Evolutionary conservation across 2,113 vertebrate species (phyloP).

Genomic region (Casuarius casuarius): DNA sequence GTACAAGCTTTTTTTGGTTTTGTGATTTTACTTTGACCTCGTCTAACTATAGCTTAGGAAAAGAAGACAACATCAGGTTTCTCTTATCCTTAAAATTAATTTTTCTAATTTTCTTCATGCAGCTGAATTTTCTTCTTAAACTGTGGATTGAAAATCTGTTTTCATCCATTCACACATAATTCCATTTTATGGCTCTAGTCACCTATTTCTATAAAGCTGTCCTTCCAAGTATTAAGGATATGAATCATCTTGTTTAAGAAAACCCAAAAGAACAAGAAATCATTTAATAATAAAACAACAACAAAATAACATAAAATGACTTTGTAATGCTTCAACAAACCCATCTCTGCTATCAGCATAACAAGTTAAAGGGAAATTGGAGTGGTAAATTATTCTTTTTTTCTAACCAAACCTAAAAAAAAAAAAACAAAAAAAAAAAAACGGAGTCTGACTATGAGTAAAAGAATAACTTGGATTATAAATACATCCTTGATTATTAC

Average conservation of each 20-base stretch:
- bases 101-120: background rate
- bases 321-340: constrained; percentile 30
- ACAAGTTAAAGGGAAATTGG: constrained; percentile 25
- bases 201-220: background rate
- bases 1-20: background rate
- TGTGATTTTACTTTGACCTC: background rate
- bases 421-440: background rate
- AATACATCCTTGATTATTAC: background rate
- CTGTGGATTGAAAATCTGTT: background rate
- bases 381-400: background rate
- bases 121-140: background rate
- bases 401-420: background rate
- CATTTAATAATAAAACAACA: constrained; percentile 28
- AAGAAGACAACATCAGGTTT: background rate
- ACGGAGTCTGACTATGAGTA: constrained; percentile 7
- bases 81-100: background rate
- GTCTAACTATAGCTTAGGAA: background rate
- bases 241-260: constrained; percentile 3
- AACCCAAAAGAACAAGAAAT: background rate
- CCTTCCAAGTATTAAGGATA: background rate
- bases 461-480: constrained; percentile 13
- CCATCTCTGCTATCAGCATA: constrained; percentile 29
- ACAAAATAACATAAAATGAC: constrained; percentile 3
- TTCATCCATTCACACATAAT: background rate
- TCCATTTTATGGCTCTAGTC: background rate